These are phyloP conservation scores for Prochilodus magdalenae DNA, from an alignment of 2,113 vertebrate species.

Conservation along the genomic window DNA sequence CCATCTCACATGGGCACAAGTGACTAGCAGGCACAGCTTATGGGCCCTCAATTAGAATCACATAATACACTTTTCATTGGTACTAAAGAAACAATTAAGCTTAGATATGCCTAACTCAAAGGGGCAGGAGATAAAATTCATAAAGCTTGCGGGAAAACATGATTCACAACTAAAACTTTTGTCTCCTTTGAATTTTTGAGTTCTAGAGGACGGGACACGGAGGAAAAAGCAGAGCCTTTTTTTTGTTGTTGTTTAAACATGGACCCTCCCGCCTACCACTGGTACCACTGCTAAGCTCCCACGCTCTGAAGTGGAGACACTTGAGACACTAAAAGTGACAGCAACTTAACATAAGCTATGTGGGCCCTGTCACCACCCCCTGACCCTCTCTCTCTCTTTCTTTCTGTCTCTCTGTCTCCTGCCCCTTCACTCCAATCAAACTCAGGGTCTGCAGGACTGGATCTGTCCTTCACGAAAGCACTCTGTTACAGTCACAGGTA, in stretches of 20 bases:
- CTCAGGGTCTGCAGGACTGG: slow-evolving; percentile 49
- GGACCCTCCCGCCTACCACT: slow-evolving; percentile 53
- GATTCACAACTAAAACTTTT: not conserved
- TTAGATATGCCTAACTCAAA: slow-evolving; percentile 52
- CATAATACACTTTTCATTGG: slow-evolving; percentile 55
- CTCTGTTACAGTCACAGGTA: slow-evolving; percentile 46
- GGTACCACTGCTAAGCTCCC: slow-evolving; percentile 71
- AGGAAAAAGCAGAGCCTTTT: slow-evolving; percentile 64
- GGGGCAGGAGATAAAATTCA: slow-evolving; percentile 50
- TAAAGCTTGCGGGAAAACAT: slow-evolving; percentile 46
- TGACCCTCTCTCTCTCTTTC: slow-evolving; percentile 58
- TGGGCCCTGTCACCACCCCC: slow-evolving; percentile 49
- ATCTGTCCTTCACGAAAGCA: slow-evolving; percentile 37
- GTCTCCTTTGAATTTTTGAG: too few relatives aligned
- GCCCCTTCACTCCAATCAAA: slow-evolving; percentile 24
- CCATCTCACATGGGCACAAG: slow-evolving; percentile 66
- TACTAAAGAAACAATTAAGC: slow-evolving; percentile 63
- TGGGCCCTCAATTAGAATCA: slow-evolving; percentile 53
- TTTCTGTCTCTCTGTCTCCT: slow-evolving; percentile 4
- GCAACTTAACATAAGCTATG: slow-evolving; percentile 80
- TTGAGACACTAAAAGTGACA: slow-evolving; percentile 83
- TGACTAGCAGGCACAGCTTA: slow-evolving; percentile 61
- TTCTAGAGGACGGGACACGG: slow-evolving; percentile 48
- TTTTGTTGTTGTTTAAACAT: slow-evolving; percentile 53
- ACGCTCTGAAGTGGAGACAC: slow-evolving; percentile 83